phyloP scores from a whole-genome alignment of 2,797 vertebrate genomes.

The Syngnathus acus region DNA sequence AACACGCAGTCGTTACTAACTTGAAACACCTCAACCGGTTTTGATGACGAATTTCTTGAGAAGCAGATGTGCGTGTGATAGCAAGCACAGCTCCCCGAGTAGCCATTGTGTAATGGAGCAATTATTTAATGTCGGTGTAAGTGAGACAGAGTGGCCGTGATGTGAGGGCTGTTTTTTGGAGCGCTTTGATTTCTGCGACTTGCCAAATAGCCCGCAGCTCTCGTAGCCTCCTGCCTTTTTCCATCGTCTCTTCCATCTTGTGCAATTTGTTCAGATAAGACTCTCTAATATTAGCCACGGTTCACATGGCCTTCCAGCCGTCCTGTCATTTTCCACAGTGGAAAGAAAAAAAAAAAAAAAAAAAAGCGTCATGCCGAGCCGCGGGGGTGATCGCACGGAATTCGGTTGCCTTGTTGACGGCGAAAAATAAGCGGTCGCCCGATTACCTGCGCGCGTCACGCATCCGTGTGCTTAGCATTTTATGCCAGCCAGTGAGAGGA shows the following conservation, averaged over 20 bases:
- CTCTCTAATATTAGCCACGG: slow-evolving; percentile 47
- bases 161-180: slow-evolving; percentile 44
- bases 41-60: neutral
- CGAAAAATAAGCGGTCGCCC: slow-evolving; percentile 31
- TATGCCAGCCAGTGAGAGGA: slow-evolving; percentile 21
- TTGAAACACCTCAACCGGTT: neutral
- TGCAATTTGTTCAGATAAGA: slow-evolving; percentile 47
- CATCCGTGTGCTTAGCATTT: slow-evolving; percentile 37
- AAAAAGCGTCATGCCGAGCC: slow-evolving; percentile 35
- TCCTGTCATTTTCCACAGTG: slow-evolving; percentile 50
- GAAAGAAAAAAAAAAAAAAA: slow-evolving; percentile 43
- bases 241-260: slow-evolving; percentile 34
- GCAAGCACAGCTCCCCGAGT: neutral
- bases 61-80: slow-evolving; percentile 23
- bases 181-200: slow-evolving; percentile 45
- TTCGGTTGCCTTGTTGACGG: slow-evolving; percentile 48
- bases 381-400: slow-evolving; percentile 39
- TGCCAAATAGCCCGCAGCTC: slow-evolving; percentile 20
- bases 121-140: neutral
- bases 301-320: slow-evolving; percentile 35
- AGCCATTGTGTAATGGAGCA: neutral
- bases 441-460: slow-evolving; percentile 36
- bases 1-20: neutral
- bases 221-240: slow-evolving; percentile 31
- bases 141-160: slow-evolving; percentile 43